Percentiles rank a stretch among this genome's conserved stretches.
Conservation (phyloP, 2,797 vertebrate genomes). For the Otus scops region DNA sequence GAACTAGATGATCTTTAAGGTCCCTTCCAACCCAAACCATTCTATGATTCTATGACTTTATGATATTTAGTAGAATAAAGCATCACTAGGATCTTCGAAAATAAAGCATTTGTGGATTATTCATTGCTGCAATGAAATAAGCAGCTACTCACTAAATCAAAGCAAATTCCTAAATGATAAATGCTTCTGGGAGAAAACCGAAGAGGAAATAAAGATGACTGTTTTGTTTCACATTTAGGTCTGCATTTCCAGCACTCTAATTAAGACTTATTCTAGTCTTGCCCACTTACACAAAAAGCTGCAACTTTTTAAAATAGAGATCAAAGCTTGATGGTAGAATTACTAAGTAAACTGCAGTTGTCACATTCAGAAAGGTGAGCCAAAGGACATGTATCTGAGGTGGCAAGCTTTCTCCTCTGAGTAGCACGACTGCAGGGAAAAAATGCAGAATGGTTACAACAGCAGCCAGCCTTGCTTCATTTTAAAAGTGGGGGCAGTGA, state of each 20-base stretch:
- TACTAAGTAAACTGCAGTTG: constrained; percentile 18
- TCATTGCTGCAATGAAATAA: background rate
- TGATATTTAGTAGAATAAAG: background rate
- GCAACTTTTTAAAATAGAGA: background rate
- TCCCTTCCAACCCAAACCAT: too few species aligned
- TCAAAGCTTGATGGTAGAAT: background rate
- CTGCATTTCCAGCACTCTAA: background rate
- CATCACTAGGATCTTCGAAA: background rate
- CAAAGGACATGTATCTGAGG: constrained; percentile 14
- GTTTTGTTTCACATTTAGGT: background rate
- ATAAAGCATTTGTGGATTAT: background rate
- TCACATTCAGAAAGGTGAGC: constrained; percentile 25
- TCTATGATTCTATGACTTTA: too few species aligned
- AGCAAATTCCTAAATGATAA: background rate
- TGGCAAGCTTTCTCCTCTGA: background rate
- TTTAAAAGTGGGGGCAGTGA: background rate
- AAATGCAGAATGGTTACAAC: background rate
- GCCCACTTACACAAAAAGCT: background rate
- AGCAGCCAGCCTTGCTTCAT: background rate
- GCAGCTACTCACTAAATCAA: background rate
- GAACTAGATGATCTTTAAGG: too few species aligned
- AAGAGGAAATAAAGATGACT: background rate
- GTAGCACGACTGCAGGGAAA: background rate
- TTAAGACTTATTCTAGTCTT: background rate
- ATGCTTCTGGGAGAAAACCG: background rate